Evolutionary conservation across 2,888 invertebrate genomes (phyloP).

Genomic region (Argyresthia goedartella): DNA sequence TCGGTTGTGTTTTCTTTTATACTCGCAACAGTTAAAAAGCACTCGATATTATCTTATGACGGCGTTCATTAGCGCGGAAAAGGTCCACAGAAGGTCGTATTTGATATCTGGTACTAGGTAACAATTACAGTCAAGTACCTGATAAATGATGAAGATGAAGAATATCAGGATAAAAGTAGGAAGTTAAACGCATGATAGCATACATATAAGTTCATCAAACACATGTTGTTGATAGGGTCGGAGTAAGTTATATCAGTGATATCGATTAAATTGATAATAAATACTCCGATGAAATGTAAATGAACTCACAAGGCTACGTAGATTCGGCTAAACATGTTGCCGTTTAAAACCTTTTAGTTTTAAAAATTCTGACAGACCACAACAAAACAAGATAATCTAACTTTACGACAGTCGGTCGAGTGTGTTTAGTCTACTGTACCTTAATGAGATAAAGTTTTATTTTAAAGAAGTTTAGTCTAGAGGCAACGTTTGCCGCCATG

Average conservation of each 20-base stretch:
- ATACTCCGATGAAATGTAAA: constrained; percentile 40
- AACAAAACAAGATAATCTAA: constrained; percentile 53
- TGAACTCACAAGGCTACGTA: constrained; percentile 59
- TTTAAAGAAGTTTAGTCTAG: constrained; percentile 26
- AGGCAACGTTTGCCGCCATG: constrained; percentile 25
- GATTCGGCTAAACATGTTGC: constrained; percentile 45
- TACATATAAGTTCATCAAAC: constrained; percentile 5
- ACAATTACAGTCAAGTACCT: no score
- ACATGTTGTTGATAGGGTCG: constrained; percentile 1
- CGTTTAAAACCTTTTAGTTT: constrained; percentile 65
- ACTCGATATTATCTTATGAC: no score
- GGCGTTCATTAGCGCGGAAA: no score
- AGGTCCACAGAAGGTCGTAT: no score
- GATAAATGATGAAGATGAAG: no score
- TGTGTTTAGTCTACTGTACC: constrained; percentile 33
- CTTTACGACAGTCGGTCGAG: constrained; percentile 47
- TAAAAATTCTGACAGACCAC: constrained; percentile 55
- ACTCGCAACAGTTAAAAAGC: no score
- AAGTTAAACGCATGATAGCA: background rate
- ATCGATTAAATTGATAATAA: constrained; percentile 58
- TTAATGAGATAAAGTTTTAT: constrained; percentile 26
- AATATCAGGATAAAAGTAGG: background rate
- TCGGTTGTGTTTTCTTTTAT: no score
- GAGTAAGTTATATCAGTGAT: constrained; percentile 31
- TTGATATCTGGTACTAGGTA: no score